Base-by-base conservation (phyloP, 2,888 invertebrate genomes). In the Meghimatium bilineatum region DNA sequence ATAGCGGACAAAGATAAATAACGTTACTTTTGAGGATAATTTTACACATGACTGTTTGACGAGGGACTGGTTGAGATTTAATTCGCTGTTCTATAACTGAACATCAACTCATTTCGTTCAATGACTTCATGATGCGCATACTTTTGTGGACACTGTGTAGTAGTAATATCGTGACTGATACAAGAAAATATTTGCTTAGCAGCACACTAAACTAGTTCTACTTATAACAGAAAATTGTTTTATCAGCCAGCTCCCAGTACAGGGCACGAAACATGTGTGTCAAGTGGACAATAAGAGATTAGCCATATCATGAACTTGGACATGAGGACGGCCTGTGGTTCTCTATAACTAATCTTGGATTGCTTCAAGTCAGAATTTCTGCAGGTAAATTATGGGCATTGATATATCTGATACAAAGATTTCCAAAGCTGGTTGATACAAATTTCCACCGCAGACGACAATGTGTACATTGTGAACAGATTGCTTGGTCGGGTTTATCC, bases 221-320 rank as follows among this genome's bases (percentile, higher is more conserved):
- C 17, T 36, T 71, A 71, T 38, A 26, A 23, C 71, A 38, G 23
- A 23, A 71, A 38, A 71, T 71, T 71, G 71, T 38, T 36, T 71
- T 71, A 71, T 71, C 71, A 38, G 71, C 8, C 38, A 23, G 38
- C 38, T 20, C 26, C 6, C 36, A 71, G 38, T 3, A 38, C 36
- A 0, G 38, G 0, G 2, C 36, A 36, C 36, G 71, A 26, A 8
- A 38, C 36, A 71, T 38, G 38, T 71, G 26, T 71, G 71, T 71
- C 71, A 71, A 71, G 38, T 38, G 71, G 38, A n/a, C 38, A 3
- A 26, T 71, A 36, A 71, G 23, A 71, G 71, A 71, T 71, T 71
- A 38, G 38, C 23, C 71, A n/a, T 71, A 71, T 71, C 71, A 38
- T 26, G 38, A 36, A 26, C 38, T n/a, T 8, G 38, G 71, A 66